Percentiles rank a stretch among this genome's conserved stretches.
Conservation (phyloP, 2,888 invertebrate genomes). For the Mesorhabditis belari region DNA sequence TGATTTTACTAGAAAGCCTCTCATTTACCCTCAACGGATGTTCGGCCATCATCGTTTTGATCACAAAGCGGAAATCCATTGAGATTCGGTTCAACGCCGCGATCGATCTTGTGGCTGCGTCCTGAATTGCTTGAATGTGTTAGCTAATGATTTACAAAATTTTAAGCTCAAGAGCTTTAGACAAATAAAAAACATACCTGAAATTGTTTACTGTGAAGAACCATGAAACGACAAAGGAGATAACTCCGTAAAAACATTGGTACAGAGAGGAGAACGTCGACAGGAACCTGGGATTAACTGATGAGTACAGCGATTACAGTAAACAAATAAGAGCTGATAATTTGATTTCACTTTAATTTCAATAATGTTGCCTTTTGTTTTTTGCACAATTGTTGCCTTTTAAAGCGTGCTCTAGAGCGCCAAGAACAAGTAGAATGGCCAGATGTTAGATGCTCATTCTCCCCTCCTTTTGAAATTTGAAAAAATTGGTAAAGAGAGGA, state of each 20-base stretch:
- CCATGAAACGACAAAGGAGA: slow-evolving; percentile 98
- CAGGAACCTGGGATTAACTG: slow-evolving; percentile 66
- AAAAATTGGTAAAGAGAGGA: not conserved
- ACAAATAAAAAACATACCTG: slow-evolving; percentile 31
- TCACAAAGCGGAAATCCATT: slow-evolving; percentile 85
- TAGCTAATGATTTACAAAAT: not conserved
- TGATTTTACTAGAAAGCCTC: no score
- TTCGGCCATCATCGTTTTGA: slow-evolving; percentile 98
- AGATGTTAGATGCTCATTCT: not conserved
- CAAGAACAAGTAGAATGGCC: no score
- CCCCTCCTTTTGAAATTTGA: not conserved
- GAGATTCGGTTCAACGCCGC: slow-evolving; percentile 66
- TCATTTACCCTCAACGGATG: slow-evolving; percentile 95
- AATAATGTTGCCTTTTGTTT: no score
- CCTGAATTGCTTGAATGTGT: slow-evolving; percentile 61
- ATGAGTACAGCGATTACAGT: slow-evolving; percentile 54
- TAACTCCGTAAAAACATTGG: slow-evolving; percentile 99
- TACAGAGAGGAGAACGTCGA: slow-evolving; percentile 91
- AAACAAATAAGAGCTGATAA: slow-evolving; percentile 54
- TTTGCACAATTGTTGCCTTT: slow-evolving; percentile 64
- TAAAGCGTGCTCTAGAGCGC: no score
- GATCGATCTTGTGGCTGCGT: slow-evolving; percentile 81
- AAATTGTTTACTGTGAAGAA: slow-evolving; percentile 97
- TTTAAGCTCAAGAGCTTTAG: not conserved
- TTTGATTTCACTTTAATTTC: no score